Evolutionary conservation across 2,797 vertebrate species (phyloP).

Genomic region (Pseudochaenichthys georgianus): DNA sequence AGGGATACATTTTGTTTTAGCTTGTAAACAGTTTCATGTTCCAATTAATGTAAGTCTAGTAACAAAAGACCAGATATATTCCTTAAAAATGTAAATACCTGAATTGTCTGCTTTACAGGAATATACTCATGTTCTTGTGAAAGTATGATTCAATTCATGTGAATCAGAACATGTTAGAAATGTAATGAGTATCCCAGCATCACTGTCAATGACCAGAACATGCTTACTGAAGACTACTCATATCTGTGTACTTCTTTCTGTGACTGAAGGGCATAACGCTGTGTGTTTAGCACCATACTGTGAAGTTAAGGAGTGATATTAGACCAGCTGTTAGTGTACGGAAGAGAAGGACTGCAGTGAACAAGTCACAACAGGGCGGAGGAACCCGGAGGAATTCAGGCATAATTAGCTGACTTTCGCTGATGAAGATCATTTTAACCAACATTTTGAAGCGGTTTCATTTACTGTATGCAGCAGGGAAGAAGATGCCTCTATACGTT

Average conservation of each 20-base stretch:
- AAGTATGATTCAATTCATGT: neutral
- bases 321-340: neutral
- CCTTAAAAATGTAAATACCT: neutral
- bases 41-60: neutral
- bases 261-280: neutral
- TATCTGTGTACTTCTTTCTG: neutral
- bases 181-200: neutral
- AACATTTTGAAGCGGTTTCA: neutral
- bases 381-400: constrained; percentile 50
- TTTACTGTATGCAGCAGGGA: no score
- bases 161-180: neutral
- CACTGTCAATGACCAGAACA: neutral
- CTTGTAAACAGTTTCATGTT: neutral
- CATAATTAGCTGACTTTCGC: neutral
- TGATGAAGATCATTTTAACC: neutral
- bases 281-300: neutral
- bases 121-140: no score
- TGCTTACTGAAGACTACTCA: neutral
- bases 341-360: neutral
- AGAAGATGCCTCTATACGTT: no score
- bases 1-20: neutral
- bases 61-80: neutral
- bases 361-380: constrained; percentile 64
- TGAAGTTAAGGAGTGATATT: neutral
- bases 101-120: neutral